Evolutionary conservation across 2,888 invertebrate species (phyloP).

Genomic region (Oegoconia quadripuncta): DNA sequence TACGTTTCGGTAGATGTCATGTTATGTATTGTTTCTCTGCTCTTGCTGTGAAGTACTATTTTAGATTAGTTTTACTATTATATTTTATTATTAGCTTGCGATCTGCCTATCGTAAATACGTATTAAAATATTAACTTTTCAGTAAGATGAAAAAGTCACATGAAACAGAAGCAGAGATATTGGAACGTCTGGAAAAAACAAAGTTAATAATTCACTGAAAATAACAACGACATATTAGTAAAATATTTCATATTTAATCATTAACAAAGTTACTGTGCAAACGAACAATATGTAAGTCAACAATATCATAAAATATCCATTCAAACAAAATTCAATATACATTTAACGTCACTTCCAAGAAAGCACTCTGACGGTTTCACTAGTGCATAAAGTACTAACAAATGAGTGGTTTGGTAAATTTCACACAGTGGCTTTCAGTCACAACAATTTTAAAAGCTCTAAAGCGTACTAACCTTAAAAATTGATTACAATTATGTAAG

Average conservation of each 20-base stretch:
- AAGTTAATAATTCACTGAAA: neutral
- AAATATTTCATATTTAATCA: slow-evolving; percentile 51
- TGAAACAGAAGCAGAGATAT: too few relatives aligned
- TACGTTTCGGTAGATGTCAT: too few relatives aligned
- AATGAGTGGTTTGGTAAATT: slow-evolving; percentile 3
- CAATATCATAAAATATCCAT: slow-evolving; percentile 72
- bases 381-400: slow-evolving; percentile 2
- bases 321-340: slow-evolving; percentile 68
- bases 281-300: slow-evolving; percentile 66
- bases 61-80: too few relatives aligned
- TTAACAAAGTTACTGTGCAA: slow-evolving; percentile 68
- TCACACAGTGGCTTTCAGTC: slow-evolving; percentile 2
- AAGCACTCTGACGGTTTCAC: neutral
- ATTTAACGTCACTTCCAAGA: slow-evolving; percentile 34
- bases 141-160: too few relatives aligned
- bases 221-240: slow-evolving; percentile 21
- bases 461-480: slow-evolving; percentile 1
- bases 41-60: too few relatives aligned
- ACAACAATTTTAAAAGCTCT: slow-evolving; percentile 5
- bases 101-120: too few relatives aligned
- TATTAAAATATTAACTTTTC: too few relatives aligned
- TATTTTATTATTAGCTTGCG: too few relatives aligned
- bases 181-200: neutral
- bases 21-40: too few relatives aligned
- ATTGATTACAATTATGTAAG: slow-evolving; percentile 5